phyloP scores from a whole-genome alignment of 2,113 vertebrate species.

The Myiozetetes cayanensis region DNA sequence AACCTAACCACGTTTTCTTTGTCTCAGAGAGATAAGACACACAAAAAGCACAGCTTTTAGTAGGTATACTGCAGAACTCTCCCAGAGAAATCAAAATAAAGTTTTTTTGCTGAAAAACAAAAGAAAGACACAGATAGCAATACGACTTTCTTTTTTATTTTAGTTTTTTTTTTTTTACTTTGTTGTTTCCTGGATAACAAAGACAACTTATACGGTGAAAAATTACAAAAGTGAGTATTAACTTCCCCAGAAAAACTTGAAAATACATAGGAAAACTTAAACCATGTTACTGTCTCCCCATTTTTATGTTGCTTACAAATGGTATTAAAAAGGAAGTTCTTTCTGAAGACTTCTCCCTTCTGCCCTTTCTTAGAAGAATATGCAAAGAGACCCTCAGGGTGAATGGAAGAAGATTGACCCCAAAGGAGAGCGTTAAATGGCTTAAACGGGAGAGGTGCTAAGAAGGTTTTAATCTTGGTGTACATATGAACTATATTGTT shows the following conservation, averaged over 20 bases:
- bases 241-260: neutral
- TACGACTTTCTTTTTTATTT: neutral
- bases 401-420: neutral
- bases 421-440: neutral
- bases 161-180: neutral
- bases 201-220: neutral
- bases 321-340: neutral
- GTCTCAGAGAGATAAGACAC: neutral
- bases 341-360: neutral
- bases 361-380: neutral
- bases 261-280: neutral
- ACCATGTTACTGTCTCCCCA: neutral
- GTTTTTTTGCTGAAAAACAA: neutral
- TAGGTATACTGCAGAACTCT: neutral
- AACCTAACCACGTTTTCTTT: constrained; percentile 6
- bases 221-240: neutral
- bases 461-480: neutral
- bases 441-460: neutral
- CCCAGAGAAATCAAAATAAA: neutral
- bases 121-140: neutral
- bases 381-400: neutral
- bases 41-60: neutral
- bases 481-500: neutral
- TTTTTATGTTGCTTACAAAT: neutral
- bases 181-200: neutral